Evolutionary conservation across 2,797 vertebrate species (phyloP).

Genomic region (Urophycis tenuis): DNA sequence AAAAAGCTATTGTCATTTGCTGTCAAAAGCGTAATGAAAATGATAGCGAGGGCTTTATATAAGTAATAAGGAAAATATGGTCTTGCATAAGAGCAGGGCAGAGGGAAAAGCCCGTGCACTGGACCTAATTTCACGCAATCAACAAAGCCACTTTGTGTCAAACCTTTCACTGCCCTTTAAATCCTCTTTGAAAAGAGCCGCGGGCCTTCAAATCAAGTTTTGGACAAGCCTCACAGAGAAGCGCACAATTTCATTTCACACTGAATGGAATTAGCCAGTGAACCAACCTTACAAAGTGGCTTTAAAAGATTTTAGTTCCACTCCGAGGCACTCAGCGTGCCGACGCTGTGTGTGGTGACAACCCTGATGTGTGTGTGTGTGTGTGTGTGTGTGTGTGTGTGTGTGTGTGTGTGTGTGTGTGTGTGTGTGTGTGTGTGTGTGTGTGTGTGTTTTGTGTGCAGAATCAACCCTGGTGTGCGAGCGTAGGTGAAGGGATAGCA

Average conservation of each 20-base stretch:
- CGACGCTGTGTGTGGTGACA: constrained; percentile 23
- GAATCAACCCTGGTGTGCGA: background rate
- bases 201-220: constrained; percentile 54
- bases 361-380: constrained; percentile 30
- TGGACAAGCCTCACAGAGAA: constrained; percentile 55
- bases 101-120: constrained; percentile 46
- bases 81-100: constrained; percentile 41
- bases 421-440: no score
- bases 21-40: constrained; percentile 56
- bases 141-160: constrained; percentile 67
- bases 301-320: constrained; percentile 63
- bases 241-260: constrained; percentile 66
- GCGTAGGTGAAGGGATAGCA: no score
- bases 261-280: constrained; percentile 60
- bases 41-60: constrained; percentile 49
- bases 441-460: no score
- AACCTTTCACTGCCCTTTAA: constrained; percentile 58
- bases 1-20: constrained; percentile 51
- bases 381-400: constrained; percentile 1
- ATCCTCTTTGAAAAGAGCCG: constrained; percentile 58
- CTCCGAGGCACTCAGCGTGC: constrained; percentile 44
- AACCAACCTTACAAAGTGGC: constrained; percentile 55
- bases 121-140: constrained; percentile 65
- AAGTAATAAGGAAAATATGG: constrained; percentile 43
- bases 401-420: constrained; percentile 7